Base-by-base conservation (phyloP, 2,113 vertebrate genomes). In the Pelecanus crispus region DNA sequence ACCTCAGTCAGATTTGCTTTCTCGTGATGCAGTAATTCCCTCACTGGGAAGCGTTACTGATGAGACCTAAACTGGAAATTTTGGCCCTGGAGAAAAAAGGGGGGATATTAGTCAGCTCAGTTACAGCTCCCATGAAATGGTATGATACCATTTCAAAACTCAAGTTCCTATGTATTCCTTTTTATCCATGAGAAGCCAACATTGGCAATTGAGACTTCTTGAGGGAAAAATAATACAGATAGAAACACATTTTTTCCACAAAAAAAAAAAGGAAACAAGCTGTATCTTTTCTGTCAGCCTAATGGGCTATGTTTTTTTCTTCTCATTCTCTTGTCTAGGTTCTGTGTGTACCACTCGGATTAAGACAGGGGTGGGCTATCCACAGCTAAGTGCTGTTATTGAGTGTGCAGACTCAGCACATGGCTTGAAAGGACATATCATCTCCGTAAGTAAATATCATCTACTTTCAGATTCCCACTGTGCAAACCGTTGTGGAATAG, bases 331-430 rank as follows among this genome's bases (percentile, higher is more conserved):
- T 42, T 58, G 42, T 94, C 63, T 95, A 99, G 99, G 99, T 89
- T 99, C 99, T 3, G 99, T 99, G 92, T 99, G 99, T 59, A 99
- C 99, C 15, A 99, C 99, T 28, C 99, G 99, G 84, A 99, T 99
- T 97, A 99, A 99, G 98, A 99, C 99, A 0, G 99, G 99, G 8
- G 99, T 99, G 95, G 99, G 99, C 63, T 99, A 99, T 97, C 99
- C 99, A 7, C 99, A 99, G 94, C 98, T 99, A 81, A 99, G 99
- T 28, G 99, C 99, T 4, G 99, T 99, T n/a, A 99, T 99, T 26
- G 99, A 99, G 96, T 99, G 99, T 73, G 99, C 99, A 2, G 99
- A 99, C 97, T 99, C 99, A 13, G 99, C 99, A 56, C 99, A 99
- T 3, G 99, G 99, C 82, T 98, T 99, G 78, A 99, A 99, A 97